Conservation (phyloP, 1,140 invertebrate species). For the Araneus ventricosus region DNA sequence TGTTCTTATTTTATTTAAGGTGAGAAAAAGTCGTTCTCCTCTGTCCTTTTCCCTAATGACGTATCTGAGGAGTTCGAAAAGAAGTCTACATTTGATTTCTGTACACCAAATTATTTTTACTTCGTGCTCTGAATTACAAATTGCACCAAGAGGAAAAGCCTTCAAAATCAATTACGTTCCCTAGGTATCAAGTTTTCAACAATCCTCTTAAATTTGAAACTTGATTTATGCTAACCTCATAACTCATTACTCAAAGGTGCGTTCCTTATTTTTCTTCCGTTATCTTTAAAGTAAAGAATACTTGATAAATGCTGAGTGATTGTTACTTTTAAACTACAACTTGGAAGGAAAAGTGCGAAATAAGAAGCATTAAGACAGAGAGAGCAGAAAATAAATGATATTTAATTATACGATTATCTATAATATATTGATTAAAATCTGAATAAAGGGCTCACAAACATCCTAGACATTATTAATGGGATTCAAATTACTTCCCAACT, state of each 20-base stretch:
- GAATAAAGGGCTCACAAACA: not conserved
- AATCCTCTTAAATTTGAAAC: not conserved
- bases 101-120: constrained; percentile 27
- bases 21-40: constrained; percentile 34
- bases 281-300: not conserved
- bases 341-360: not conserved
- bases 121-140: not conserved
- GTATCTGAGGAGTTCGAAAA: not conserved
- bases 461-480: not conserved
- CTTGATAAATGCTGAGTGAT: not conserved
- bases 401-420: not conserved
- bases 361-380: not conserved
- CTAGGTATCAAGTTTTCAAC: not conserved
- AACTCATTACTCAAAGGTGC: not conserved
- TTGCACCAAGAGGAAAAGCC: not conserved
- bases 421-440: not conserved
- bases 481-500: constrained; percentile 1
- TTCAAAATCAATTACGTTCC: constrained; percentile 19
- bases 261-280: not conserved
- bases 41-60: not conserved
- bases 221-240: not conserved
- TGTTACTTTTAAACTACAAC: not conserved
- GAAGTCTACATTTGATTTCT: constrained; percentile 17
- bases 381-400: not conserved
- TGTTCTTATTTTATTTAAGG: not conserved